These are phyloP conservation scores for Poecile atricapillus DNA, from an alignment of 2,113 vertebrate genomes.

Conservation along the genomic window DNA sequence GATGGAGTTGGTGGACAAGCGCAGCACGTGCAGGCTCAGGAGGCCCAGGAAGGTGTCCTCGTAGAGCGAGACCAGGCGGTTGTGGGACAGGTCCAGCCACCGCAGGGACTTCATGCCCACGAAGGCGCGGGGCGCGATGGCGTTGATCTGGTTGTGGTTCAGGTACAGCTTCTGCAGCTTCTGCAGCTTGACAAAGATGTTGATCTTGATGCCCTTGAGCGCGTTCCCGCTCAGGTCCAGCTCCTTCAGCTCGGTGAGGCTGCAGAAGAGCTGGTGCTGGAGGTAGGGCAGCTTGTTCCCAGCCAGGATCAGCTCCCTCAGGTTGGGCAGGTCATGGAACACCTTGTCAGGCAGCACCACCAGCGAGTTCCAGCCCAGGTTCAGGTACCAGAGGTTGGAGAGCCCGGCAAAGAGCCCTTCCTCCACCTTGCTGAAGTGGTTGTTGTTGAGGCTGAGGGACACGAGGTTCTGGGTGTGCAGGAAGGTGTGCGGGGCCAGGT, in stretches of 20 bases:
- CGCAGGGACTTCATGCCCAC: slow-evolving; percentile 88
- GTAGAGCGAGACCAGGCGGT: slow-evolving; percentile 79
- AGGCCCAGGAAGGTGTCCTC: slow-evolving; percentile 91
- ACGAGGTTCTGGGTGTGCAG: slow-evolving; percentile 84
- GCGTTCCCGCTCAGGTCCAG: slow-evolving; percentile 88
- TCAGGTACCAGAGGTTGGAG: slow-evolving; percentile 89
- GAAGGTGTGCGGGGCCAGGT: slow-evolving; percentile 77
- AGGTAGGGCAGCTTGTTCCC: slow-evolving; percentile 93
- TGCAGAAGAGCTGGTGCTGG: slow-evolving; percentile 88
- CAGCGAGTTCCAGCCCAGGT: slow-evolving; percentile 92
- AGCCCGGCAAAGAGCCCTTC: slow-evolving; percentile 87
- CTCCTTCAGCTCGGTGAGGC: slow-evolving; percentile 88
- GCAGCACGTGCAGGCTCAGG: slow-evolving; percentile 86
- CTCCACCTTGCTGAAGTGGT: slow-evolving; percentile 84
- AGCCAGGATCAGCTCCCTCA: slow-evolving; percentile 87
- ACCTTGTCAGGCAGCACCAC: slow-evolving; percentile 83
- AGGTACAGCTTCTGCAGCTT: slow-evolving; percentile 93
- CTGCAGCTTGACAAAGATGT: slow-evolving; percentile 85
- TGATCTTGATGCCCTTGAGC: slow-evolving; percentile 86
- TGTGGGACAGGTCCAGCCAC: slow-evolving; percentile 94
- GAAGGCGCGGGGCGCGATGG: slow-evolving; percentile 87
- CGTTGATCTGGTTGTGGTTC: slow-evolving; percentile 85
- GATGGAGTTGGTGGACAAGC: slow-evolving; percentile 89
- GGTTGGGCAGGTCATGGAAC: slow-evolving; percentile 84
- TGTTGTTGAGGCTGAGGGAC: slow-evolving; percentile 89